Percentiles rank a stretch among this genome's conserved stretches.
These are phyloP conservation scores for Melanotus villosus DNA, from an alignment of 2,888 invertebrate species.

Conservation along the genomic window DNA sequence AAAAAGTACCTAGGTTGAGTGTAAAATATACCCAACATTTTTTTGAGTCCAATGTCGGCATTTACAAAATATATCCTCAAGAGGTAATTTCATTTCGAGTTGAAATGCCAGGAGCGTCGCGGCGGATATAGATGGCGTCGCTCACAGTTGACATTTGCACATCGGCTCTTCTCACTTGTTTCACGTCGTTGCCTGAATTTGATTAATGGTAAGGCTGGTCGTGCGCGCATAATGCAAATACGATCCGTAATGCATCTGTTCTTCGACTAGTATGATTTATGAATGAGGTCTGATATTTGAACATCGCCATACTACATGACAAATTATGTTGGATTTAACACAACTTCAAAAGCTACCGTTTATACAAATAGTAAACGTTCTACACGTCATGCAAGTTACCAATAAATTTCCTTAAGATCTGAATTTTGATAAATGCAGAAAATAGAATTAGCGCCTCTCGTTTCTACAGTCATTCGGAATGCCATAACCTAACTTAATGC, in stretches of 20 bases:
- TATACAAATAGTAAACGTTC: not conserved
- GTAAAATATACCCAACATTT: slow-evolving; percentile 13
- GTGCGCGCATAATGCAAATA: slow-evolving; percentile 42
- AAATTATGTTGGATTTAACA: slow-evolving; percentile 22
- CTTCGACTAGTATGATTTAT: slow-evolving; percentile 32
- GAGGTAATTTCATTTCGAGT: slow-evolving; percentile 42
- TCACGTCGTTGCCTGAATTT: slow-evolving; percentile 39
- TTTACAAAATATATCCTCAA: slow-evolving; percentile 35
- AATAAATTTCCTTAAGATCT: not conserved
- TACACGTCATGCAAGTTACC: not conserved
- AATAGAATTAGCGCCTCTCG: not conserved
- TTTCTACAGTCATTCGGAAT: too few relatives aligned
- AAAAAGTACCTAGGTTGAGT: slow-evolving; percentile 6
- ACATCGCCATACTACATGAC: slow-evolving; percentile 17
- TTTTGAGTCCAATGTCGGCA: slow-evolving; percentile 27
- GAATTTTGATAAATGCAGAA: not conserved
- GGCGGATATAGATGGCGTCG: slow-evolving; percentile 43
- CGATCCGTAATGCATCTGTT: slow-evolving; percentile 39
- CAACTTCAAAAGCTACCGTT: slow-evolving; percentile 1
- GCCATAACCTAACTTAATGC: too few relatives aligned
- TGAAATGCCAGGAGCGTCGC: slow-evolving; percentile 45
- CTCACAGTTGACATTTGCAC: slow-evolving; percentile 44
- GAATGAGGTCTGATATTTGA: slow-evolving; percentile 10
- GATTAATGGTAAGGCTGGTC: slow-evolving; percentile 41
- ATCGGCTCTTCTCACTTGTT: slow-evolving; percentile 41